Percentiles rank a stretch among this genome's conserved stretches.
Evolutionary conservation across 2,113 vertebrate species (phyloP).

Genomic region (Phalacrocorax pelagicus): DNA sequence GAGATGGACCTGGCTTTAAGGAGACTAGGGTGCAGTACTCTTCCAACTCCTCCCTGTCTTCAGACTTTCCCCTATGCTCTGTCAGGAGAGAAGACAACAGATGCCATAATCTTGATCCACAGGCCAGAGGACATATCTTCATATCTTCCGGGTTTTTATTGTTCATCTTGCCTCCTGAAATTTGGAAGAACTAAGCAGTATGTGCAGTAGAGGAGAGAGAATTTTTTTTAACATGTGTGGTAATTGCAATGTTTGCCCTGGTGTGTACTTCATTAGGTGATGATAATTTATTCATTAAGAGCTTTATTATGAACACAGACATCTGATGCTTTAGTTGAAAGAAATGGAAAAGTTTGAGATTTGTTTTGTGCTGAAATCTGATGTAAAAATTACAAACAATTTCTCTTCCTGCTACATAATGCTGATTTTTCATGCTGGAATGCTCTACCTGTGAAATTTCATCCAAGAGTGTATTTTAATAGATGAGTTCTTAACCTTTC

Average conservation of each 20-base stretch:
- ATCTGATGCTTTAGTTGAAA: not conserved
- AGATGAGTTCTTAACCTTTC: not conserved
- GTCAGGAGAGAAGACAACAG: not conserved
- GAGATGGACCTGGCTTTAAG: not conserved
- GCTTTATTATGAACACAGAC: not conserved
- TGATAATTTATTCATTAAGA: not conserved
- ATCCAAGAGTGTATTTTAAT: conserved; percentile 18
- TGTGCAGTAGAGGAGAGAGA: not conserved
- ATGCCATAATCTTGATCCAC: not conserved
- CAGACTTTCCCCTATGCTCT: not conserved
- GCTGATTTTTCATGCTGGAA: not conserved
- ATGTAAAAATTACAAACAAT: not conserved
- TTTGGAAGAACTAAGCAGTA: not conserved
- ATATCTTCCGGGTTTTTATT: rapidly evolving
- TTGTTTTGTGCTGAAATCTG: not conserved
- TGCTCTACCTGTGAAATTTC: conserved; percentile 14
- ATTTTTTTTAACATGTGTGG: not conserved
- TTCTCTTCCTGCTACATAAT: not conserved
- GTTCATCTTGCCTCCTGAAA: not conserved
- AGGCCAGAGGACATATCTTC: not conserved
- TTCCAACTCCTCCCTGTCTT: not conserved
- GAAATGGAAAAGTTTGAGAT: not conserved
- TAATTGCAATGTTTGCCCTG: not conserved
- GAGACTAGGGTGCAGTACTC: not conserved
- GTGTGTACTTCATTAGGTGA: not conserved